These are phyloP conservation scores for Mormyrus proboscirostris DNA, from an alignment of 2,797 vertebrate species.

Conservation along the genomic window DNA sequence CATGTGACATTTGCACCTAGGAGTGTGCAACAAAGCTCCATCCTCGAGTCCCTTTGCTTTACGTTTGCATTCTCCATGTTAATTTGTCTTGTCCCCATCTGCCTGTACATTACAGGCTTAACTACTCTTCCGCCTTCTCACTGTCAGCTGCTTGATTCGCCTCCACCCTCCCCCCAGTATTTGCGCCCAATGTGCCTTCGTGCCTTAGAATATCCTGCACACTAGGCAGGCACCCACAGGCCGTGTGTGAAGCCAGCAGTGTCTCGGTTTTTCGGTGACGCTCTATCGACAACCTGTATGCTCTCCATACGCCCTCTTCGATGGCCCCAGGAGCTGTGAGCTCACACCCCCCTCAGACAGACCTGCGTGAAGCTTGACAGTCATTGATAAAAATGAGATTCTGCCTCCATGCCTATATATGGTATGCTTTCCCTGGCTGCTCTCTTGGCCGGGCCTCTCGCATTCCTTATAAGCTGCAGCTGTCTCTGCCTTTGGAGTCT, in stretches of 20 bases:
- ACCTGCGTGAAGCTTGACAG: slow-evolving; percentile 39
- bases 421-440: slow-evolving; percentile 82
- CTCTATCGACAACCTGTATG: not conserved
- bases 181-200: not conserved
- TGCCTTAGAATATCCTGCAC: not conserved
- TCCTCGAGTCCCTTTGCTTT: not conserved
- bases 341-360: slow-evolving; percentile 42
- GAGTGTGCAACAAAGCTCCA: not conserved
- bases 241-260: not conserved
- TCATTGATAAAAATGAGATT: slow-evolving; percentile 95
- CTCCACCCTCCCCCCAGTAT: not conserved
- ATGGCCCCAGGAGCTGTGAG: not conserved
- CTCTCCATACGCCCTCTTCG: not conserved
- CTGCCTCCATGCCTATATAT: slow-evolving; percentile 93
- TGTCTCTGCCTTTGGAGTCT: slow-evolving; percentile 68
- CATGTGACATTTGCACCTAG: not conserved
- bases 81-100: not conserved
- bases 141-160: not conserved
- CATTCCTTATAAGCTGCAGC: slow-evolving; percentile 99
- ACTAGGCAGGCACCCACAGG: not conserved
- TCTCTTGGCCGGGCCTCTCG: slow-evolving; percentile 79
- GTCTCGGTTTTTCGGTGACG: not conserved
- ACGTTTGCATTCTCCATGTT: not conserved
- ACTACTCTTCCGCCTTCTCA: not conserved
- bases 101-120: not conserved